Conservation (phyloP, 2,113 vertebrate genomes). For the Elachura formosa region DNA sequence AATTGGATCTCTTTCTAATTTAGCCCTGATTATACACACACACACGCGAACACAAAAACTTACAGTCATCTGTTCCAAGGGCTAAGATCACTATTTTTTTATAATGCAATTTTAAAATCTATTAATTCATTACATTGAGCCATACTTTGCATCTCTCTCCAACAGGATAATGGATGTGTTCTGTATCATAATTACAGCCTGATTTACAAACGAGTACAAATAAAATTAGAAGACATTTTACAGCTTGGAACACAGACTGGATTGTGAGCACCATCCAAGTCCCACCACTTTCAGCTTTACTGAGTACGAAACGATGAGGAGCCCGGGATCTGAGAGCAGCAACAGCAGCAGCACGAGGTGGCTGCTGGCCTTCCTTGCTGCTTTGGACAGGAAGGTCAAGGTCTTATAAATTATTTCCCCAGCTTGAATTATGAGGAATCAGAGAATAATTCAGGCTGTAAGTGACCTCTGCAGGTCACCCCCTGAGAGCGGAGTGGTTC, state of each 20-base stretch:
- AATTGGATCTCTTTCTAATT: conserved; percentile 62
- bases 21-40: conserved; percentile 47
- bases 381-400: not conserved
- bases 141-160: conserved; percentile 61
- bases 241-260: conserved; percentile 58
- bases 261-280: conserved; percentile 57
- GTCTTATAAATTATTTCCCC: not conserved
- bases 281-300: not conserved
- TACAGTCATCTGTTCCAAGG: conserved; percentile 65
- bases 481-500: not conserved
- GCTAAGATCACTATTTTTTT: conserved; percentile 64
- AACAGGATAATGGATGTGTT: conserved; percentile 62
- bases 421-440: not conserved
- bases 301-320: conserved; percentile 1
- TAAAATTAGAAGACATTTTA: conserved; percentile 67
- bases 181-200: conserved; percentile 63
- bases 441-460: not conserved
- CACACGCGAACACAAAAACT: conserved; percentile 35
- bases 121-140: conserved; percentile 65
- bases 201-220: conserved; percentile 62
- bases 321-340: not conserved
- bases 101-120: conserved; percentile 65
- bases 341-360: not conserved
- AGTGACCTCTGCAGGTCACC: not conserved
- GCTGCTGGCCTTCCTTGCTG: not conserved